phyloP scores from a whole-genome alignment of 2,113 vertebrate genomes.

The Tupaia tana region DNA sequence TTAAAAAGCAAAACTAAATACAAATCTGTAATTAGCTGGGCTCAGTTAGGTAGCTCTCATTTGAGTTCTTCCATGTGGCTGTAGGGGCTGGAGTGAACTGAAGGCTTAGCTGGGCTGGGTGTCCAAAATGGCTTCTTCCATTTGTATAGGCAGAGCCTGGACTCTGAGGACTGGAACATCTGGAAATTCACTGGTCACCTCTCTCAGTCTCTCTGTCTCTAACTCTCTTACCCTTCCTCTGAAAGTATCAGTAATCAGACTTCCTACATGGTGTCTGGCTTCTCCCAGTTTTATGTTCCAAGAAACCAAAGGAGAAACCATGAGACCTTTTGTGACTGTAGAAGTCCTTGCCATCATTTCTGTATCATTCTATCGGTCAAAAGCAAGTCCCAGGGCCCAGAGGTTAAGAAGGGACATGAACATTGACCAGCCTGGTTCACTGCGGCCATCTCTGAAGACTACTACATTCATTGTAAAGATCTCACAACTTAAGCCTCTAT shows the following conservation, averaged over 20 bases:
- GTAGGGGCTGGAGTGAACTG: background rate
- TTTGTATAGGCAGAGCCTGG: background rate
- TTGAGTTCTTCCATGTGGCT: background rate
- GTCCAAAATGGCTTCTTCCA: background rate
- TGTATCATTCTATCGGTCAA: slow-evolving; percentile 39
- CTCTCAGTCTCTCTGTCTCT: background rate
- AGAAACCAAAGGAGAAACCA: background rate
- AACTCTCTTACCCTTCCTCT: background rate
- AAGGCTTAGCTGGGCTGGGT: background rate
- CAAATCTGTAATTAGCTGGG: background rate
- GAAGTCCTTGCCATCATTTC: background rate
- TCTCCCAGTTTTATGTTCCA: background rate
- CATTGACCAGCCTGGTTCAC: background rate
- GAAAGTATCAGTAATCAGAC: background rate
- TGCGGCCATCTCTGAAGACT: background rate
- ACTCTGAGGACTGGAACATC: background rate
- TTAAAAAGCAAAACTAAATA: no score
- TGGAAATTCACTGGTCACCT: background rate
- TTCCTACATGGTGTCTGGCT: background rate
- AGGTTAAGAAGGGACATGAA: background rate
- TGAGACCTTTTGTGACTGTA: background rate
- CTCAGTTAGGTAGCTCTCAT: background rate
- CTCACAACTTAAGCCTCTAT: background rate
- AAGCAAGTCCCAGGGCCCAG: background rate
- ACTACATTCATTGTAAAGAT: background rate